Base-by-base conservation (phyloP, 1,140 invertebrate genomes). In the Drosophila parabipectinata region DNA sequence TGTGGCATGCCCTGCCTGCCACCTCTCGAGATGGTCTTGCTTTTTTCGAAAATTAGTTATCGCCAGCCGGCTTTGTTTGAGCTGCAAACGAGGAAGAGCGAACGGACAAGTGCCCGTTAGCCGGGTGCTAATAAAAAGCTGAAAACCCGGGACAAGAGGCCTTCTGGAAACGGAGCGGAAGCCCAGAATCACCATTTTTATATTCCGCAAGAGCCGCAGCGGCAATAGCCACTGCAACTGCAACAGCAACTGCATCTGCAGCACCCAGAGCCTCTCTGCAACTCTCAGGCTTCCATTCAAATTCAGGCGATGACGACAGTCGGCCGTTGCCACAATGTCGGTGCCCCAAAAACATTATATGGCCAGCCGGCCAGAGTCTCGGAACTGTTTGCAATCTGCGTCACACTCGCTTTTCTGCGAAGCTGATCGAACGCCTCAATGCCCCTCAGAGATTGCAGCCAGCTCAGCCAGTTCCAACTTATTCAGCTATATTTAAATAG, bases 221-320 rank as follows among this genome's bases (percentile, higher is more conserved):
- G 21, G 21, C 21, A 21, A 21, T 21, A 21, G 21, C 21, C 21
- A 21, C 21, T 18, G 26, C 61, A 60, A 10, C 18, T 52, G 26
- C 45, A 53, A 18, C 14, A 18, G 14, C 37, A 24, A 26, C 45
- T 41, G 9, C 37, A 71, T 14, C 39, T 30, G 55, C 68, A 72
- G 8, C 67, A 39, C 21, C 26, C 32, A 55, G 44, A 68, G 41
- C 24, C 45, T 62, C 54, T 55, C 54, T 6, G 60, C 62, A 57
- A 52, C 56, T 66, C 73, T 81, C 73, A 39, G 66, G 59, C 77
- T 64, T 71, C 77, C 82, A 80, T 81, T 71, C 68, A 81, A 84
- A 85, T 77, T 81, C 68, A 63, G 64, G 51, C 81, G 81, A 85
- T 85, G 81, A 85, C 81, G 81, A 80, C 81, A 84, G 61, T 58